Conservation (phyloP, 2,888 invertebrate species). For the Metacarcinus magister region DNA sequence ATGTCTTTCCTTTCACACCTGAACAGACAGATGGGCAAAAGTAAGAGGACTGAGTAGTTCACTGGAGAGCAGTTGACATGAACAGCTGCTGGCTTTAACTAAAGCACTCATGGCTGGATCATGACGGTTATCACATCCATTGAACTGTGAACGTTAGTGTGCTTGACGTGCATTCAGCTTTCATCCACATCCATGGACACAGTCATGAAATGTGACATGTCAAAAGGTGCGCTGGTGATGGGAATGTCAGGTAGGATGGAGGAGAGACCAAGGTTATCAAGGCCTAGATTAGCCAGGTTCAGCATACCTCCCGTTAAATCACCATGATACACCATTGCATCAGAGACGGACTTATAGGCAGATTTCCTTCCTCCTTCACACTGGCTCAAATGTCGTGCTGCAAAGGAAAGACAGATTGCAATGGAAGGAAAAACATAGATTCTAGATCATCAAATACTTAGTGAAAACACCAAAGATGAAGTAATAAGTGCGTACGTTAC, state of each 20-base stretch:
- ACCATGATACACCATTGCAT: slow-evolving; percentile 75
- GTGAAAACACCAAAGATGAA: too few species aligned
- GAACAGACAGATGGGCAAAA: not conserved
- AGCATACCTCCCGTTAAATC: slow-evolving; percentile 64
- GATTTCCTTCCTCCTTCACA: slow-evolving; percentile 76
- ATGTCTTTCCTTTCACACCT: not conserved
- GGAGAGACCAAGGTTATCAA: slow-evolving; percentile 46
- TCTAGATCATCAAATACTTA: not conserved
- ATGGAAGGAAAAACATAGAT: not conserved
- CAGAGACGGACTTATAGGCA: slow-evolving; percentile 68
- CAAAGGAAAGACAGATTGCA: not conserved
- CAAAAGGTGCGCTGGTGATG: not conserved
- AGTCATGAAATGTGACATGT: slow-evolving; percentile 70
- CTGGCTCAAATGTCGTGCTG: slow-evolving; percentile 68
- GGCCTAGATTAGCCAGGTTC: slow-evolving; percentile 49
- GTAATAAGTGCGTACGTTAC: too few species aligned
- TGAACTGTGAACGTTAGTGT: not conserved
- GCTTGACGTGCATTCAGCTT: not conserved
- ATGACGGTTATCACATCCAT: not conserved
- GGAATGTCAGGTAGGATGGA: not conserved
- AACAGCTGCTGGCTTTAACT: not conserved
- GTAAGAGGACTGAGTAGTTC: not conserved
- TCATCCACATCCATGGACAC: slow-evolving; percentile 77
- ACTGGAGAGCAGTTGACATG: not conserved
- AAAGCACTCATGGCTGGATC: slow-evolving; percentile 8